Evolutionary conservation across 2,888 invertebrate genomes (phyloP).

Genomic region (Hipparchia semele): DNA sequence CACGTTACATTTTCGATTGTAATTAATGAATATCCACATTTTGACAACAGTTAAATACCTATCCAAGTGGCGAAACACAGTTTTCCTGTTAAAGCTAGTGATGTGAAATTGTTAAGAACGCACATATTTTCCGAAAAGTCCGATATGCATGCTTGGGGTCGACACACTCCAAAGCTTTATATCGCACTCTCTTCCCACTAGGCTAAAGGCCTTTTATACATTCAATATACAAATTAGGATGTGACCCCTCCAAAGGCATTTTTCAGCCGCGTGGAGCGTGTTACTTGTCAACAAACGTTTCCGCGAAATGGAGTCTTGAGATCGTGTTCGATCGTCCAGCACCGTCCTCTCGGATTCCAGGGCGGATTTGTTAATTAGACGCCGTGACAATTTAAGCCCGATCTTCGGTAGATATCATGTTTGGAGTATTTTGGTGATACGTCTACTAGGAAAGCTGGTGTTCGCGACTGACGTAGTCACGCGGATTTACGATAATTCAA

Average conservation of each 20-base stretch:
- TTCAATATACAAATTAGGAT: constrained; percentile 1
- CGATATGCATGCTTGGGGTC: too few relatives aligned
- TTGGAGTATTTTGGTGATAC: not conserved
- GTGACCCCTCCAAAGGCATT: constrained; percentile 14
- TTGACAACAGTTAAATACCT: too few relatives aligned
- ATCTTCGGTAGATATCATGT: not conserved
- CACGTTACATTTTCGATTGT: too few relatives aligned
- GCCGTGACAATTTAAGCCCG: constrained; percentile 11
- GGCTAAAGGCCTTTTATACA: not conserved
- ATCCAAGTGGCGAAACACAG: too few relatives aligned
- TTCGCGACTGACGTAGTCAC: too few relatives aligned
- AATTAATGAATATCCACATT: too few relatives aligned
- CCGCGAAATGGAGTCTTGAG: constrained; percentile 10
- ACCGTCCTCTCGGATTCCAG: not conserved
- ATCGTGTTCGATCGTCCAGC: not conserved
- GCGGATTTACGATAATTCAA: too few relatives aligned
- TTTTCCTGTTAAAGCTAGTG: too few relatives aligned
- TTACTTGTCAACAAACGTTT: constrained; percentile 23
- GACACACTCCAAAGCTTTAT: not conserved
- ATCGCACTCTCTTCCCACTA: not conserved
- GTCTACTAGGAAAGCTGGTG: too few relatives aligned
- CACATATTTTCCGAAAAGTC: too few relatives aligned
- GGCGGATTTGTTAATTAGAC: constrained; percentile 15
- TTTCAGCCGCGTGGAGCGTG: constrained; percentile 3
- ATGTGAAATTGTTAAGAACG: too few relatives aligned